A percentile compares a stretch with the other conserved stretches of the same genome.
Evolutionary conservation across 2,797 vertebrate genomes (phyloP).

Genomic region (Pseudomugil tenellus): DNA sequence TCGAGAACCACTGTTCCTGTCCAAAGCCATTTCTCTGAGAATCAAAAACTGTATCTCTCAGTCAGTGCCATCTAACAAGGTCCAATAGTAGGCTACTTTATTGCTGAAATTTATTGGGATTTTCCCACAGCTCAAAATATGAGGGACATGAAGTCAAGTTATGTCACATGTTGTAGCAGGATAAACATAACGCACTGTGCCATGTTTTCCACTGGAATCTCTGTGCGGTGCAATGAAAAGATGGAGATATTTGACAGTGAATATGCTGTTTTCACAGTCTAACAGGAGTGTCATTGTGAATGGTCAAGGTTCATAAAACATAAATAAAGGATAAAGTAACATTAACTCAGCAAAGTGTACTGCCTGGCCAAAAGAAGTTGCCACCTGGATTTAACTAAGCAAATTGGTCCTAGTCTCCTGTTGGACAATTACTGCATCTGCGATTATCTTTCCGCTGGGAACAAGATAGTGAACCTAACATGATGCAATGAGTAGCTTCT

Average conservation of each 20-base stretch:
- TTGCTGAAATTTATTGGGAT: constrained; percentile 52
- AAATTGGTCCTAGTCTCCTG: no score
- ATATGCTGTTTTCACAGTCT: constrained; percentile 13
- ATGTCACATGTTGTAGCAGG: constrained; percentile 8
- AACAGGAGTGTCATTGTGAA: not conserved
- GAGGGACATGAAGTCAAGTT: constrained; percentile 31
- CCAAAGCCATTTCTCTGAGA: constrained; percentile 76
- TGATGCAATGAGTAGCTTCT: no score
- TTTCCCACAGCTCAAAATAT: constrained; percentile 36
- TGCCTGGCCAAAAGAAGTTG: no score
- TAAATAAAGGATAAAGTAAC: not conserved
- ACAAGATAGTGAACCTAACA: no score
- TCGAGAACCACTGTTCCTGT: constrained; percentile 76
- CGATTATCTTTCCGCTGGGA: no score
- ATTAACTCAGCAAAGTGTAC: not conserved
- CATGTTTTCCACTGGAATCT: constrained; percentile 1
- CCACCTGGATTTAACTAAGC: no score
- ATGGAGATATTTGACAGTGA: constrained; percentile 5
- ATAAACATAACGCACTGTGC: not conserved
- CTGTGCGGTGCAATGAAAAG: constrained; percentile 4
- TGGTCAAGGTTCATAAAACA: no score
- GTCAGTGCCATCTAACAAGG: constrained; percentile 64
- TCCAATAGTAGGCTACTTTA: constrained; percentile 46
- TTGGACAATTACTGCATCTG: no score
- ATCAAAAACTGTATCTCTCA: constrained; percentile 74